Evolutionary conservation across 1,140 invertebrate species (phyloP), one percentile per base, ranked within the genome.

Genomic region (Propsilocerus akamusi): DNA sequence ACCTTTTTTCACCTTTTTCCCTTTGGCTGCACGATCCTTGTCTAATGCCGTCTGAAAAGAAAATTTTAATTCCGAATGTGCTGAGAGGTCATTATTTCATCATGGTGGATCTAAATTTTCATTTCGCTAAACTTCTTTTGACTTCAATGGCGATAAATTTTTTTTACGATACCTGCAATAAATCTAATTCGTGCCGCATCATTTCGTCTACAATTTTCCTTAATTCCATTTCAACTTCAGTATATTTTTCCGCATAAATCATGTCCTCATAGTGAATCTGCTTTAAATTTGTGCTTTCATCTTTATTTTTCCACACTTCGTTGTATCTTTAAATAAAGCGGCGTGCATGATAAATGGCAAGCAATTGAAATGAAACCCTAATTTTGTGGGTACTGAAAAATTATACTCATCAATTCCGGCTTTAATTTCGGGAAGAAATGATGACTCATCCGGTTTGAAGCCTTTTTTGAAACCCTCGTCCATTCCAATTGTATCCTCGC

Each of bases 191-290:
- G 63, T 77, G 74, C 58, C 88, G 77, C 73, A 97, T 81, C 46
- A 86, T 72, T 57, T 87, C 80, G 67, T 97, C 92, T 1, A 94
- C 88, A 23, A 74, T 72, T 41, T 80, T 69, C 56, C 92, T 69
- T 14, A 96, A 74, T 67, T 93, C 87, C 50, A 77, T 71, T 63
- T 94, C 89, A 25, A 96, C 76, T 62, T 89, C 80, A 3, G 71
- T 68, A 53, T 81, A 76, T 64, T 94, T 93, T 54, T 92, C 83
- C 52, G 76, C 69, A 57, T 83, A 78, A 47, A 96, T 81, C 64
- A 90, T 81, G 51, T 90, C 81, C 51, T 75, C 68, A 59, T 94
- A 87, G 58, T 83, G 80, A 7, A 70, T 68, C 56, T 90, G 85
- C 34, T 68, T 62, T 0, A 75, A 66, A 55, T 66, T 71, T 49